phyloP scores from a whole-genome alignment of 2,888 invertebrate species.

The Drosophila sordidapex region DNA sequence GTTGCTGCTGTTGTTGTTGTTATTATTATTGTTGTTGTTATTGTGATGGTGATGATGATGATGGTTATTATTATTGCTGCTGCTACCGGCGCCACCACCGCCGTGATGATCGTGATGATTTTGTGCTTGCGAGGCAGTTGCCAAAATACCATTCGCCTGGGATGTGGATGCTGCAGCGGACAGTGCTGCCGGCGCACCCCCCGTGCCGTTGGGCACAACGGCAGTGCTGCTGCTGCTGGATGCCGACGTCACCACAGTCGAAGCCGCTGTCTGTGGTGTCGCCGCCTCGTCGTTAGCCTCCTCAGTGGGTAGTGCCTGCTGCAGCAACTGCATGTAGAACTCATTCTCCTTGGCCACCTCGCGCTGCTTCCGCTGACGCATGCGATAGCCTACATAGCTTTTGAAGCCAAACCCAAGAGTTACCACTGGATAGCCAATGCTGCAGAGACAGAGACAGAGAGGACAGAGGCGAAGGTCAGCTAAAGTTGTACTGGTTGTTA shows the following conservation, averaged over 20 bases:
- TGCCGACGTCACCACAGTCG: conserved; percentile 45
- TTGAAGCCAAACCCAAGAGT: conserved; percentile 98
- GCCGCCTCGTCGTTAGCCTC: conserved; percentile 47
- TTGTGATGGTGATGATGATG: conserved; percentile 61
- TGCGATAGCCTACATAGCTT: conserved; percentile 95
- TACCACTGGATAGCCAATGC: conserved; percentile 97
- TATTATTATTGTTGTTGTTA: conserved; percentile 44
- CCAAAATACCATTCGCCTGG: conserved; percentile 78
- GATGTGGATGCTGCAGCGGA: conserved; percentile 38
- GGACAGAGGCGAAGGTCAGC: background rate
- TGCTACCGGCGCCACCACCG: conserved; percentile 47
- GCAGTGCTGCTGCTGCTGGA: conserved; percentile 37
- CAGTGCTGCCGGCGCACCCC: conserved; percentile 41
- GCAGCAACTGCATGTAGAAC: conserved; percentile 96
- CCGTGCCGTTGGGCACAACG: conserved; percentile 61
- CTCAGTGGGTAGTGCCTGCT: conserved; percentile 92
- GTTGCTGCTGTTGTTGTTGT: conserved; percentile 37
- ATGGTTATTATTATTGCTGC: conserved; percentile 75
- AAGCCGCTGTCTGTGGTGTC: conserved; percentile 37
- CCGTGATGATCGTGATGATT: conserved; percentile 78
- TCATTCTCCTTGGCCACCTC: conserved; percentile 98
- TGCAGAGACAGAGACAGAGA: conserved; percentile 84
- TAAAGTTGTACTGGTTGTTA: too few species aligned
- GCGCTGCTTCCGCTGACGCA: conserved; percentile 95
- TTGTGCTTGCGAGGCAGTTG: conserved; percentile 69